These are phyloP conservation scores for Sarcoramphus papa DNA, from an alignment of 2,797 vertebrate species.

Conservation along the genomic window DNA sequence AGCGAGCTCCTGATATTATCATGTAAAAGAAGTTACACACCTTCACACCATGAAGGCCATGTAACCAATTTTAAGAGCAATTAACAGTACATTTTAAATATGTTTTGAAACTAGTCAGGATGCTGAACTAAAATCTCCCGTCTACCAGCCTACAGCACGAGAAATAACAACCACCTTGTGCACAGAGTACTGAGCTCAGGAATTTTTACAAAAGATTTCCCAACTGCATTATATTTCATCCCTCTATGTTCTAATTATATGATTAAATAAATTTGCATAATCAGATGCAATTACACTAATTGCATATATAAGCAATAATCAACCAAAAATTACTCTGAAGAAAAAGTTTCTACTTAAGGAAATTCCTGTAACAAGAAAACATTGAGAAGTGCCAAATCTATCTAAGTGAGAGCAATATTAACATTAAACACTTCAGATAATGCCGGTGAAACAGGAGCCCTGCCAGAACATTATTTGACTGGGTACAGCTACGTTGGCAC, in stretches of 20 bases:
- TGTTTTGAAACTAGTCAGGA: not conserved
- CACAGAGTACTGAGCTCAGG: not conserved
- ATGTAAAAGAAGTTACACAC: rapidly evolving
- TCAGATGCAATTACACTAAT: constrained; percentile 66
- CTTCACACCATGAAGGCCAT: not conserved
- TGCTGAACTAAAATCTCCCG: not conserved
- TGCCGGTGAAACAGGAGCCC: not conserved
- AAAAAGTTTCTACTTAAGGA: constrained; percentile 46
- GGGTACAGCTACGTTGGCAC: not conserved
- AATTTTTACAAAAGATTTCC: constrained; percentile 20
- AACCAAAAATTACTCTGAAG: constrained; percentile 54
- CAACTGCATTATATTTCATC: constrained; percentile 19
- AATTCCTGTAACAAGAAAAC: constrained; percentile 34
- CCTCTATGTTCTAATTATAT: constrained; percentile 38
- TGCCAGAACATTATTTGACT: not conserved
- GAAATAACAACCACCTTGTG: not conserved
- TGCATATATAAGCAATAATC: constrained; percentile 66
- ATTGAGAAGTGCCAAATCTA: not conserved
- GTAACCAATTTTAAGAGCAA: not conserved
- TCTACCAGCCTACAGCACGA: not conserved
- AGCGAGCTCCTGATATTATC: not conserved
- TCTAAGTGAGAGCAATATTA: not conserved
- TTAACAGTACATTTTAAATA: not conserved
- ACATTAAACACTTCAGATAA: not conserved
- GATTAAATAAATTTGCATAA: constrained; percentile 53